A percentile compares a stretch with the other conserved stretches of the same genome.
Evolutionary conservation across 2,113 vertebrate genomes (phyloP).

Genomic region (Thinocorus orbignyianus): DNA sequence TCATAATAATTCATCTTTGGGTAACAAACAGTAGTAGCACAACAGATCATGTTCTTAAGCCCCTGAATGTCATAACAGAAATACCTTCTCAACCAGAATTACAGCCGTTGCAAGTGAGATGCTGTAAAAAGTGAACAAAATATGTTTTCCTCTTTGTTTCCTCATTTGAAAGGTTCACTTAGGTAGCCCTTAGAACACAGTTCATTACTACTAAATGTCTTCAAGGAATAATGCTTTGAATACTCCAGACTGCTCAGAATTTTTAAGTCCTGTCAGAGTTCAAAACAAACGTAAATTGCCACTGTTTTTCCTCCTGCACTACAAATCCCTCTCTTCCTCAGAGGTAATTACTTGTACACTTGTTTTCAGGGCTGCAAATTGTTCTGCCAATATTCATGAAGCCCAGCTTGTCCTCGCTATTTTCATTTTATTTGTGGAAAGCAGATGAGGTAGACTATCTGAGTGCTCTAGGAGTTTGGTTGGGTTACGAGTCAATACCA

Average conservation of each 20-base stretch:
- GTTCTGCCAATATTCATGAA: conserved; percentile 3
- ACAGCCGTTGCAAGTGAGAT: not conserved
- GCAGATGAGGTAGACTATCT: not conserved
- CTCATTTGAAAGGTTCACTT: not conserved
- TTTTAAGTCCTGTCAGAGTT: not conserved
- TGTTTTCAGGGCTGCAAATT: not conserved
- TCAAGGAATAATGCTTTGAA: not conserved
- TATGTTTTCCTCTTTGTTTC: not conserved
- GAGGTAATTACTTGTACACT: not conserved
- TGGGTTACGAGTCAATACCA: not conserved
- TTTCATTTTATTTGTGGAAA: conserved; percentile 14
- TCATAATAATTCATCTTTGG: not conserved
- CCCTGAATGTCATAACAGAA: not conserved
- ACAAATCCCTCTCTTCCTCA: not conserved
- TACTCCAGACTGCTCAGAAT: not conserved
- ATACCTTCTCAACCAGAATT: not conserved
- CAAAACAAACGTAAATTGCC: not conserved
- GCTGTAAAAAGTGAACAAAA: not conserved
- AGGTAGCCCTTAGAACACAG: not conserved
- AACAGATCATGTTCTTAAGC: not conserved
- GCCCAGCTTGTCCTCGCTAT: not conserved
- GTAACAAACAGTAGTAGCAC: not conserved
- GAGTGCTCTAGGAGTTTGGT: not conserved
- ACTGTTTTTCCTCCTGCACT: not conserved
- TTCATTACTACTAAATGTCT: not conserved